Evolutionary conservation across 1,140 invertebrate genomes (phyloP).

Genomic region (Drosophila baimaii): DNA sequence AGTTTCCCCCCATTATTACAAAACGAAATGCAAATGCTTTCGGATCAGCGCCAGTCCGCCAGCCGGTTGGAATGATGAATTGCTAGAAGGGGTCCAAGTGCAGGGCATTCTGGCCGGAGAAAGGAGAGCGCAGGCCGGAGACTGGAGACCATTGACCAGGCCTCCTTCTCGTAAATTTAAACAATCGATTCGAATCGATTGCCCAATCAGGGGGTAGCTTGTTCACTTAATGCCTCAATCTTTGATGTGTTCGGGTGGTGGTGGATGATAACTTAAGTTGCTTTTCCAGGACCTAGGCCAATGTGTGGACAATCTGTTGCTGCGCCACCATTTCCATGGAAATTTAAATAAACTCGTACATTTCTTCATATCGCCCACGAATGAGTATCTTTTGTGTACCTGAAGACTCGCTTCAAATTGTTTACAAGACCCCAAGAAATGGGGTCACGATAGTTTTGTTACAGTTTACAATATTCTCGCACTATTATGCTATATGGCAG

Average conservation of each 20-base stretch:
- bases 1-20: constrained; percentile 48
- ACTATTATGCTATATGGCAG: constrained; percentile 29
- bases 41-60: constrained; percentile 18
- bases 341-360: constrained; percentile 6
- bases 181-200: constrained; percentile 47
- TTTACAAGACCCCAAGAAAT: constrained; percentile 49
- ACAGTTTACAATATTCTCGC: constrained; percentile 22
- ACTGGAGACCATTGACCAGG: constrained; percentile 43
- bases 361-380: background rate
- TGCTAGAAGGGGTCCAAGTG: constrained; percentile 15
- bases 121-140: constrained; percentile 11
- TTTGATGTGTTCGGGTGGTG: constrained; percentile 28
- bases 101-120: constrained; percentile 7
- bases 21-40: constrained; percentile 50
- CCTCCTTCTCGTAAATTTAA: constrained; percentile 11
- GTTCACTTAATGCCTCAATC: constrained; percentile 27
- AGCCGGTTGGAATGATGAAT: constrained; percentile 43
- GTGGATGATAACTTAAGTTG: constrained; percentile 19
- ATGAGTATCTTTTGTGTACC: constrained; percentile 20
- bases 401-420: constrained; percentile 16
- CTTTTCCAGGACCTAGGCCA: constrained; percentile 44
- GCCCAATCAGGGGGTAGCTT: constrained; percentile 24
- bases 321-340: background rate
- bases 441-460: constrained; percentile 55
- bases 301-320: constrained; percentile 41